phyloP scores from a whole-genome alignment of 2,888 invertebrate species.

The Rosalia funebris region DNA sequence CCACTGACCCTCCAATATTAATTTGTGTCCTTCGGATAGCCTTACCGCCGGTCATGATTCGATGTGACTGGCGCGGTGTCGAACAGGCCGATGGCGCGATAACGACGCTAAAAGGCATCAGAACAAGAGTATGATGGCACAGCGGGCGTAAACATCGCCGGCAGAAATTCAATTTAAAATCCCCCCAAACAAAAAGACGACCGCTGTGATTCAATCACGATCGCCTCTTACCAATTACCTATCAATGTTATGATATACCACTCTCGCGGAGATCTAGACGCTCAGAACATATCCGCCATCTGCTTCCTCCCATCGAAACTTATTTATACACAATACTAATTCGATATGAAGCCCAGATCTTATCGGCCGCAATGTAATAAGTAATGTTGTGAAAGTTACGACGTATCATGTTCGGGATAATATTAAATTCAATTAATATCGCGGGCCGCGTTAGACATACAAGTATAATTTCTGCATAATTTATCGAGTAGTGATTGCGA shows the following conservation, averaged over 20 bases:
- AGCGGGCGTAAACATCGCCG: conserved; percentile 46
- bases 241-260: conserved; percentile 44
- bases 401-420: conserved; percentile 30
- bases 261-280: conserved; percentile 8
- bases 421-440: conserved; percentile 27
- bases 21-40: conserved; percentile 2
- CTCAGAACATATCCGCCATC: conserved; percentile 31
- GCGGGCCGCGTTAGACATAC: background rate
- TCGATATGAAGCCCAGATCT: conserved; percentile 36
- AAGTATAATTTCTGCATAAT: conserved; percentile 7
- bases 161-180: conserved; percentile 60
- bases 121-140: conserved; percentile 53
- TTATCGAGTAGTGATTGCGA: conserved; percentile 5
- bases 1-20: conserved; percentile 2
- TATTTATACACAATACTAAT: conserved; percentile 36
- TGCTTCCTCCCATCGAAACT: conserved; percentile 40
- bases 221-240: conserved; percentile 59
- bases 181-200: conserved; percentile 58
- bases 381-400: conserved; percentile 37
- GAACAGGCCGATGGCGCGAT: conserved; percentile 41
- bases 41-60: too few relatives aligned
- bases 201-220: conserved; percentile 62
- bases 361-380: conserved; percentile 35
- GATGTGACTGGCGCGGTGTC: conserved; percentile 24
- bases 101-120: conserved; percentile 56